These are phyloP conservation scores for Aphyosemion australe DNA, from an alignment of 2,113 vertebrate species.

Conservation along the genomic window DNA sequence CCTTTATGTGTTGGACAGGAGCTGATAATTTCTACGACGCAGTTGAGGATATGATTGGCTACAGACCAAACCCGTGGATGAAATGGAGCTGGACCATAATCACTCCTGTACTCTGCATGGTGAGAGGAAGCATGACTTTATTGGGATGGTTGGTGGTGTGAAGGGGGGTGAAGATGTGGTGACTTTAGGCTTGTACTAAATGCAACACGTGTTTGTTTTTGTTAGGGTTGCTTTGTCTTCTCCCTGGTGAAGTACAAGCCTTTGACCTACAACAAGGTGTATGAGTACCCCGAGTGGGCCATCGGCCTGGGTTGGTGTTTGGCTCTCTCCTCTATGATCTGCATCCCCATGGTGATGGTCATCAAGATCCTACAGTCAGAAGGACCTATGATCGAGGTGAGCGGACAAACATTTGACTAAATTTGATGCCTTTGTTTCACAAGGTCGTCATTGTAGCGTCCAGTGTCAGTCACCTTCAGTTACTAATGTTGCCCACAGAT, in stretches of 20 bases:
- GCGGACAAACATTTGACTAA: slow-evolving; percentile 13
- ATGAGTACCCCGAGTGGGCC: slow-evolving; percentile 93
- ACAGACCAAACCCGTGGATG: slow-evolving; percentile 98
- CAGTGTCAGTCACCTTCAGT: too few relatives aligned
- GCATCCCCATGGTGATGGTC: slow-evolving; percentile 93
- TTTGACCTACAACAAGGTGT: slow-evolving; percentile 96
- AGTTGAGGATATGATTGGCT: slow-evolving; percentile 99
- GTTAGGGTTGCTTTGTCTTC: slow-evolving; percentile 95
- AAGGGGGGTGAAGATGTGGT: not conserved
- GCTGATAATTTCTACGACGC: slow-evolving; percentile 96
- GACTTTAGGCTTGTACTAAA: slow-evolving; percentile 13
- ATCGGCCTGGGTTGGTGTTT: slow-evolving; percentile 94
- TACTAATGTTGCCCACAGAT: too few relatives aligned
- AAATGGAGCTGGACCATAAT: slow-evolving; percentile 97
- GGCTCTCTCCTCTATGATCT: slow-evolving; percentile 95
- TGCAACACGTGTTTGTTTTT: slow-evolving; percentile 33
- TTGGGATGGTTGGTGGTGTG: not conserved
- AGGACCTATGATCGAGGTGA: slow-evolving; percentile 93
- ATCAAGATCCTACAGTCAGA: slow-evolving; percentile 92
- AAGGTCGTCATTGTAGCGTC: not conserved
- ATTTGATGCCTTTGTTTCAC: not conserved
- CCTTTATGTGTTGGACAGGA: slow-evolving; percentile 74
- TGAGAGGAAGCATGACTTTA: slow-evolving; percentile 68
- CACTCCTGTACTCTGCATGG: slow-evolving; percentile 94
- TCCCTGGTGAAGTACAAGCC: slow-evolving; percentile 96